These are phyloP conservation scores for Amphipyra berbera DNA, from an alignment of 2,888 invertebrate genomes.

Conservation along the genomic window DNA sequence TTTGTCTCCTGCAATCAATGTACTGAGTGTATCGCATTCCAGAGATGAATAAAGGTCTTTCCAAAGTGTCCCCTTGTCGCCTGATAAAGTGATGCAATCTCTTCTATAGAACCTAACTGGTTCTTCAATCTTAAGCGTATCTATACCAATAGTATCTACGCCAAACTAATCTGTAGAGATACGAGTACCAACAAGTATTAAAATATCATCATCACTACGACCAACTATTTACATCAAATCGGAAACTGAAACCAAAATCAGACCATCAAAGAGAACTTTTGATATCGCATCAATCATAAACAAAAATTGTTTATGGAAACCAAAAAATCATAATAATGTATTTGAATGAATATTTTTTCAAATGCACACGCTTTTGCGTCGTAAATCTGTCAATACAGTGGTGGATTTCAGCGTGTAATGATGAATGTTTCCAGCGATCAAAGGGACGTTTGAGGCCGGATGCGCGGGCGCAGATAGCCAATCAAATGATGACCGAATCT, in stretches of 20 bases:
- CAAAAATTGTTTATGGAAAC: slow-evolving; percentile 58
- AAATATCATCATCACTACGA: slow-evolving; percentile 38
- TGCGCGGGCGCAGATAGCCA: slow-evolving; percentile 48
- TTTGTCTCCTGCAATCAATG: no score
- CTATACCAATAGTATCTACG: no score
- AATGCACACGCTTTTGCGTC: slow-evolving; percentile 57
- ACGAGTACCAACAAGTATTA: slow-evolving; percentile 24
- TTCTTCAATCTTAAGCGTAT: no score
- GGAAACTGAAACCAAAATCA: slow-evolving; percentile 30
- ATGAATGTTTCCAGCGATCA: slow-evolving; percentile 70
- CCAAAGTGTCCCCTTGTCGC: no score
- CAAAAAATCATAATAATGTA: slow-evolving; percentile 58
- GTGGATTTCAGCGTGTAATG: slow-evolving; percentile 57
- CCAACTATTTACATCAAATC: slow-evolving; percentile 50
- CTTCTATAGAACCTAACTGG: no score
- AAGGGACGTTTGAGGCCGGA: slow-evolving; percentile 61
- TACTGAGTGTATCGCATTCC: no score
- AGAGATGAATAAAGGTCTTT: no score
- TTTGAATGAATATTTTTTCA: slow-evolving; percentile 60
- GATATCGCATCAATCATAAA: slow-evolving; percentile 58
- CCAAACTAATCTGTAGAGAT: neutral
- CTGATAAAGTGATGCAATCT: no score
- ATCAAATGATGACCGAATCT: slow-evolving; percentile 47
- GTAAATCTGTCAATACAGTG: slow-evolving; percentile 71
- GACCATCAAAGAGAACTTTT: slow-evolving; percentile 57